phyloP scores from a whole-genome alignment of 2,113 vertebrate species.

The Nerophis ophidion region DNA sequence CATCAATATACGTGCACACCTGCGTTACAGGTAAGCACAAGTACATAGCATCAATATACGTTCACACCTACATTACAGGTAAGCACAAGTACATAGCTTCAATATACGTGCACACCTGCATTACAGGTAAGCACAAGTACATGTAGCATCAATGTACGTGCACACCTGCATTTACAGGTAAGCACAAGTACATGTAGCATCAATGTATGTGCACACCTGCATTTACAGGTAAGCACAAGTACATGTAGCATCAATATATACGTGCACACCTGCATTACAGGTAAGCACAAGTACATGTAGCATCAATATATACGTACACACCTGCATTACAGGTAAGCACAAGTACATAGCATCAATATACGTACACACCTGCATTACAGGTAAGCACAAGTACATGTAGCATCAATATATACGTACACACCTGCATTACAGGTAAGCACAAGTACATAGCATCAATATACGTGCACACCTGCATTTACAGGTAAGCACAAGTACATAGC shows the following conservation, averaged over 20 bases:
- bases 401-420: background rate
- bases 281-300: too few relatives aligned
- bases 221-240: too few relatives aligned
- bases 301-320: background rate
- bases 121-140: too few relatives aligned
- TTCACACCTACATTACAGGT: background rate
- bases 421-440: too few relatives aligned
- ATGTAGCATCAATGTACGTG: background rate
- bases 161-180: background rate
- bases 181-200: too few relatives aligned
- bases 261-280: background rate
- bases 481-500: too few relatives aligned
- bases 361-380: background rate
- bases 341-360: background rate
- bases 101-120: background rate
- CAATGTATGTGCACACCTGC: background rate
- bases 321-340: too few relatives aligned
- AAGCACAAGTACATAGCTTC: background rate
- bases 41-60: background rate
- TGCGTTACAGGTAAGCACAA: too few relatives aligned
- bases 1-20: background rate
- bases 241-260: background rate
- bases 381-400: too few relatives aligned
- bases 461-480: background rate
- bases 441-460: background rate